Evolutionary conservation across 2,113 vertebrate species (phyloP).

Genomic region (Stegostoma tigrinum): DNA sequence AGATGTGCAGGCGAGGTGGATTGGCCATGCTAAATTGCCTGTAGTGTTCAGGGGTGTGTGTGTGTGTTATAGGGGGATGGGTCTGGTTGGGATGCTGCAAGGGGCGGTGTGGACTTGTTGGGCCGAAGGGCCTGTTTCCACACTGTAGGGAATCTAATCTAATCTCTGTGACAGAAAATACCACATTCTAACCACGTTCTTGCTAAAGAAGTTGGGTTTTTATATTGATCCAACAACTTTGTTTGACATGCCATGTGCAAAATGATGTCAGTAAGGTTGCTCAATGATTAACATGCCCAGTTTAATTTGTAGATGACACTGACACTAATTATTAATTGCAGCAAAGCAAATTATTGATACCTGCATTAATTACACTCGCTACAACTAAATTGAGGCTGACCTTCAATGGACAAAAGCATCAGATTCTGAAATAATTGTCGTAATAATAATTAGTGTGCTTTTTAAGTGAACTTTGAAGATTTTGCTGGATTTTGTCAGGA

Average conservation of each 20-base stretch:
- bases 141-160: too few relatives aligned
- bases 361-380: background rate
- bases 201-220: background rate
- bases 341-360: background rate
- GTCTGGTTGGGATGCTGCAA: too few relatives aligned
- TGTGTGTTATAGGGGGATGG: too few relatives aligned
- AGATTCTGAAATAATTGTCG: background rate
- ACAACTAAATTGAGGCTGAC: background rate
- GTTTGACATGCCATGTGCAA: background rate
- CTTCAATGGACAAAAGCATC: background rate
- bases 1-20: too few relatives aligned
- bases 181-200: background rate
- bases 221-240: background rate
- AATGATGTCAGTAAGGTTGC: background rate
- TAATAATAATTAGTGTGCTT: background rate
- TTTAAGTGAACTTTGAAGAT: background rate
- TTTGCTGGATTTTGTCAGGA: background rate
- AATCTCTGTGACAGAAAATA: background rate
- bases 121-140: too few relatives aligned
- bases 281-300: background rate
- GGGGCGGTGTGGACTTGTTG: too few relatives aligned
- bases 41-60: too few relatives aligned
- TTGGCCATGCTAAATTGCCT: too few relatives aligned
- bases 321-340: background rate
- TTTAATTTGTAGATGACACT: background rate